Evolutionary conservation across 2,888 invertebrate species (phyloP), one percentile per base, ranked within the genome.

Genomic region (Clostera curtula): DNA sequence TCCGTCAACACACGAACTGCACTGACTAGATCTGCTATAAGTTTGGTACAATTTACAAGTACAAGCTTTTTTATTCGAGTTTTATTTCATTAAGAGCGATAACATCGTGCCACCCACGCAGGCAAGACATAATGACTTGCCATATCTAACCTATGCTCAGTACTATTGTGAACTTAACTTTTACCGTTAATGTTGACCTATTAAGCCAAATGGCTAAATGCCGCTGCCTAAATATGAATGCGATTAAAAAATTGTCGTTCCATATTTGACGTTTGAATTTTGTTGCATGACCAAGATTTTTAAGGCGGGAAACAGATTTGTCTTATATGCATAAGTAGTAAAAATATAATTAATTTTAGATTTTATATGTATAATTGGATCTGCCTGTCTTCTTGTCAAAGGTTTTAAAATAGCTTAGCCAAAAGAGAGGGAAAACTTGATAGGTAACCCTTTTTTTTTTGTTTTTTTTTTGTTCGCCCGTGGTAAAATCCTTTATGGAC

Each of bases 71-170:
- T 76, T 71, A 65, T 73, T 61, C 63, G 56, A 46, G 67, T 71
- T 79, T 80, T 80, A 82, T 82, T 82, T 82, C 82, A 82, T 82
- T 82, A 82, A 63, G 55, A 25, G 34, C 33, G 82, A 82, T 82
- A 82, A 36, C 56, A 82, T 83, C 82, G 31, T 48, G 56, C 82
- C 82, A 82, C 82, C 82, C 82, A 82, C 82, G 74, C 76, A 31
- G 68, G 36, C 37, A 18, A 19, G 43, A 38, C 49, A 35, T 80
- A 80, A 80, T 83, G 82, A 83, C 82, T 82, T 65, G 82, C 75
- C 70, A 71, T 76, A 76, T 67, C 69, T 60, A 68, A 62, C 54
- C 50, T 47, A 40, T 53, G 51, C 49, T 37, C 30, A 27, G 64
- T 64, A 76, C 67, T 53, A 43, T 61, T 51, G 41, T 17, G 41